These are phyloP conservation scores for Misgurnus mizolepis DNA, from an alignment of 2,113 vertebrate genomes.

Conservation along the genomic window DNA sequence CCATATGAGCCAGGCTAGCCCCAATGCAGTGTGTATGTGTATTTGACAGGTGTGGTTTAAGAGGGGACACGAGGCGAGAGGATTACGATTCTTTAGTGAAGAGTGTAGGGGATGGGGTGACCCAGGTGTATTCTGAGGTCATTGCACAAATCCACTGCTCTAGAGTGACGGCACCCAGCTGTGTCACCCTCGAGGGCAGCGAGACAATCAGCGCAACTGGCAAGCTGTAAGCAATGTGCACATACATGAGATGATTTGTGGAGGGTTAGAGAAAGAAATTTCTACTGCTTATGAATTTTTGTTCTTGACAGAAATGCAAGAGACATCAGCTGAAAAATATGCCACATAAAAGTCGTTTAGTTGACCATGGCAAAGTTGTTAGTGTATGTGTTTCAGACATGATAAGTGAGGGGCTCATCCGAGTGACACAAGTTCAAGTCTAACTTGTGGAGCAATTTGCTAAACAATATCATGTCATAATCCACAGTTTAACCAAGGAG, in stretches of 20 bases:
- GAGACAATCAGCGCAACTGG: neutral
- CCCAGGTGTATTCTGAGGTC: constrained; percentile 34
- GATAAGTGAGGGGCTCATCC: neutral
- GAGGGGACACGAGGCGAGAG: constrained; percentile 34
- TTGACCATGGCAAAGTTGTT: too few relatives aligned
- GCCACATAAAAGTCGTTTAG: neutral
- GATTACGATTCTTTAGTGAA: constrained; percentile 38
- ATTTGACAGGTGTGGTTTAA: constrained; percentile 47
- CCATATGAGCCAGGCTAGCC: constrained; percentile 15
- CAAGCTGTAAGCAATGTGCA: neutral
- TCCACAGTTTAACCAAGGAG: too few relatives aligned
- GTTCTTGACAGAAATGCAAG: neutral
- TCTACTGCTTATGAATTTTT: neutral
- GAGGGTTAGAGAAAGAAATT: neutral
- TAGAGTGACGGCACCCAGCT: constrained; percentile 11
- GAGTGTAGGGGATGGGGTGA: constrained; percentile 25
- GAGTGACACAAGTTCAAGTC: neutral
- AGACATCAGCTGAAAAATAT: neutral
- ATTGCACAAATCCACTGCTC: constrained; percentile 2
- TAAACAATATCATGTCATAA: too few relatives aligned
- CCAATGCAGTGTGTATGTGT: neutral
- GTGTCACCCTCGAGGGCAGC: neutral
- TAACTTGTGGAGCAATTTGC: too few relatives aligned
- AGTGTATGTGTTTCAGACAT: too few relatives aligned
- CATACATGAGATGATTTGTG: neutral